Percentiles rank a stretch among this genome's conserved stretches.
phyloP scores from a whole-genome alignment of 1,140 invertebrate genomes.

The Belonocnema kinseyi region DNA sequence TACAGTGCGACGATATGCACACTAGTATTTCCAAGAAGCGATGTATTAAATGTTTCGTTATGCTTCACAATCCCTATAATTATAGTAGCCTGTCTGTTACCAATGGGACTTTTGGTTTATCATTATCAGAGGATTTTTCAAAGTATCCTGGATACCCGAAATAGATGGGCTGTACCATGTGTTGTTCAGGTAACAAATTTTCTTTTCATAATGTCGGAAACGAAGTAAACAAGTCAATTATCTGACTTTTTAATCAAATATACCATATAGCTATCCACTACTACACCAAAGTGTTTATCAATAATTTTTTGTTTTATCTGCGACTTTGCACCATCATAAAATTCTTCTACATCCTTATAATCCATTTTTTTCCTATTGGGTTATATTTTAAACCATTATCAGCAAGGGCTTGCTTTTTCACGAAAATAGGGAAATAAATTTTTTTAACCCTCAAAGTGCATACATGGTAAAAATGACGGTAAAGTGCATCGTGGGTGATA shows the following conservation, averaged over 20 bases:
- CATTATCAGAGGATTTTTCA: slow-evolving; percentile 79
- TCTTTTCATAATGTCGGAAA: not conserved
- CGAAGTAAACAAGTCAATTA: not conserved
- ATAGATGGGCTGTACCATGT: slow-evolving; percentile 75
- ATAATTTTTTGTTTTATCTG: too few relatives aligned
- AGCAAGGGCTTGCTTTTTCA: too few relatives aligned
- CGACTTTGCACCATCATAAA: too few relatives aligned
- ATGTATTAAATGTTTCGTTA: slow-evolving; percentile 74
- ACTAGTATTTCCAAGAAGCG: slow-evolving; percentile 76
- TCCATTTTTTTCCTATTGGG: too few relatives aligned
- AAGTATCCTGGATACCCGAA: slow-evolving; percentile 76
- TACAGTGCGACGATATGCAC: slow-evolving; percentile 74
- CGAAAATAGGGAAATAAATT: too few relatives aligned
- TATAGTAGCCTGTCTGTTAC: slow-evolving; percentile 75
- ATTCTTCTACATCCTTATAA: too few relatives aligned
- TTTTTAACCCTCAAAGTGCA: too few relatives aligned
- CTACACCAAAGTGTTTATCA: too few relatives aligned
- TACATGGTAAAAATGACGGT: too few relatives aligned
- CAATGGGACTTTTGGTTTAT: slow-evolving; percentile 77
- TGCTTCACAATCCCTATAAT: slow-evolving; percentile 77
- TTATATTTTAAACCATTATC: too few relatives aligned
- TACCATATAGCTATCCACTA: too few relatives aligned
- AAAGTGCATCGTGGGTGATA: too few relatives aligned
- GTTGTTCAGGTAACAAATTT: slow-evolving; percentile 65
- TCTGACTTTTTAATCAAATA: not conserved